Evolutionary conservation across 2,113 vertebrate genomes (phyloP).

Genomic region (Entelurus aequoreus): DNA sequence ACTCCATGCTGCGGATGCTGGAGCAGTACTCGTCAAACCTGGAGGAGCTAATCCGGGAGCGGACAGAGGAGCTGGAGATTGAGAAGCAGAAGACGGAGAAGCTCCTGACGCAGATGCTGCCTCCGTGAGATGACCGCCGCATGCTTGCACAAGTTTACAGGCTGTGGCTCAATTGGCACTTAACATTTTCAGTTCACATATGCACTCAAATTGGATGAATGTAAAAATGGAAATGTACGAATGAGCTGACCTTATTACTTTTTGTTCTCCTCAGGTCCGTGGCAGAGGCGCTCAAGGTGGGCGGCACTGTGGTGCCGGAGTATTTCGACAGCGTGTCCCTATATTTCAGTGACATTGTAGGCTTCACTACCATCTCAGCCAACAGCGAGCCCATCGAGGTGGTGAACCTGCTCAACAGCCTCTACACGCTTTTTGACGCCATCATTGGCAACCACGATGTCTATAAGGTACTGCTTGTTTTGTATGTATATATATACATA

Average conservation of each 20-base stretch:
- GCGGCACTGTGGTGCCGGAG: slow-evolving; percentile 70
- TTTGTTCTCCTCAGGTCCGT: slow-evolving; percentile 63
- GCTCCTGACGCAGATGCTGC: slow-evolving; percentile 77
- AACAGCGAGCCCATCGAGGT: slow-evolving; percentile 79
- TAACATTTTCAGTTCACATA: too few species aligned
- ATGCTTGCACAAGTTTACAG: too few species aligned
- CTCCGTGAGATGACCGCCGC: slow-evolving; percentile 56
- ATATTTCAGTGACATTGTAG: slow-evolving; percentile 81
- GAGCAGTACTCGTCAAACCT: slow-evolving; percentile 80
- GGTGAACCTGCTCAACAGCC: slow-evolving; percentile 79
- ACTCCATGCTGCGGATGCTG: slow-evolving; percentile 66
- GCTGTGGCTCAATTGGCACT: too few species aligned
- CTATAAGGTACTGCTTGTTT: slow-evolving; percentile 67
- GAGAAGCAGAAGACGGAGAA: slow-evolving; percentile 81
- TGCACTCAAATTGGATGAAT: too few species aligned
- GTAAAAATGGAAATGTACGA: too few species aligned
- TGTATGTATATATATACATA: too few species aligned
- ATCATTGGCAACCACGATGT: slow-evolving; percentile 78
- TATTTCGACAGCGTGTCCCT: slow-evolving; percentile 73
- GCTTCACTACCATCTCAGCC: slow-evolving; percentile 79
- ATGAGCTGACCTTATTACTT: too few species aligned
- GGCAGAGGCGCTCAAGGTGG: slow-evolving; percentile 70
- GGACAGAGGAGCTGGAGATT: slow-evolving; percentile 77
- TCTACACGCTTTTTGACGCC: slow-evolving; percentile 78
- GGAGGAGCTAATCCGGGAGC: slow-evolving; percentile 76